Base-by-base conservation (phyloP, 2,797 vertebrate species). In the Eulemur rubriventer region DNA sequence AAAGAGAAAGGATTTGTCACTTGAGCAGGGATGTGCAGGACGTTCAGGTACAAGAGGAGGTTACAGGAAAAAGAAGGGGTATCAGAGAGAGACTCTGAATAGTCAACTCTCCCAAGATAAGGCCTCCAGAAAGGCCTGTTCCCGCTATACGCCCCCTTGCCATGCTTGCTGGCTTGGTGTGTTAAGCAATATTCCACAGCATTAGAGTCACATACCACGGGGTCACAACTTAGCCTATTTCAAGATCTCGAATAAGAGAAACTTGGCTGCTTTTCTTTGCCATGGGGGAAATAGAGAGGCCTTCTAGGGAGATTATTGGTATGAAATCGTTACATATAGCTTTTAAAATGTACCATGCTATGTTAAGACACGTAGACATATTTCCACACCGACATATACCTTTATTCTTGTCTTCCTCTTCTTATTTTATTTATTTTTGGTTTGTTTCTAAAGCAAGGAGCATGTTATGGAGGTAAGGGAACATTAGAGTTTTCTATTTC, bases 241-340 rank as follows among this genome's bases (percentile, higher is more conserved):
- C 92, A 97, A 67, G 98, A 97, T 96, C 82, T 50, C 30, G 80
- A 97, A 84, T 94, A 90, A 95, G 96, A 95, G 92, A 98, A 97
- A 50, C 95, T 97, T 98, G 97, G 96, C 96, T 96, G 96, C 75
- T 94, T 98, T 98, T 96, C 96, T 98, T 98, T 96, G 96, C 97
- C 98, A 92, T 80, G 89, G 94, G 96, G 83, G 97, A 98, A 98
- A 98, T 63, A 97, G 97, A 98, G 94, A 96, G 95, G 89, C 89
- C 88, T 97, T 97, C 95, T 97, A 59, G 93, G 96, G 96, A 97
- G 96, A 94, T 97, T 98, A 98, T 84, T 98, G 95, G 97, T 98
- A 92, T 96, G 86, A 98, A 98, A 98, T 98, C 90, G 20, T 98
- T 98, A 96, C 94, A 97, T 98, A 96, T 20, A 97, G 81, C 46